These are phyloP conservation scores for Pyrrhosoma nymphula DNA, from an alignment of 2,888 invertebrate genomes.

Conservation along the genomic window DNA sequence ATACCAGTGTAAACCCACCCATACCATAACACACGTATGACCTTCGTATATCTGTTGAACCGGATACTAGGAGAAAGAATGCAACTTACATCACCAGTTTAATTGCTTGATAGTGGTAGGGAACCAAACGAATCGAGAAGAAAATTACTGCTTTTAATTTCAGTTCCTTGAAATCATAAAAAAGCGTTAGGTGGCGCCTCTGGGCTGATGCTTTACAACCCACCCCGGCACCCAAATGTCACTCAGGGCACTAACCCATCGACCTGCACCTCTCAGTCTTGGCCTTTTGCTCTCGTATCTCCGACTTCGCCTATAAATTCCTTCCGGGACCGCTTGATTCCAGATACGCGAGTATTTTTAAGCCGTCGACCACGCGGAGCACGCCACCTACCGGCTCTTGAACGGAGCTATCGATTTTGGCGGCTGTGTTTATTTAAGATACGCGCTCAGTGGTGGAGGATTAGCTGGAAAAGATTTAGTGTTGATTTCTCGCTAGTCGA, in stretches of 20 bases:
- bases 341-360: constrained; percentile 55
- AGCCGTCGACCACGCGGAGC: not conserved
- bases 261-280: not conserved
- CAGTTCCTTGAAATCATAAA: not conserved
- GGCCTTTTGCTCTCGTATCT: not conserved
- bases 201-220: not conserved
- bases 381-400: constrained; percentile 16
- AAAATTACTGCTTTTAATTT: not conserved
- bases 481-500: not conserved
- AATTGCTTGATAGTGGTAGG: too few relatives aligned
- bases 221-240: not conserved
- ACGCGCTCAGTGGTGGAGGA: not conserved
- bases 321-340: constrained; percentile 46
- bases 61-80: too few relatives aligned
- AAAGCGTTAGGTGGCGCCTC: too few relatives aligned
- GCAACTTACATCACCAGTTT: too few relatives aligned
- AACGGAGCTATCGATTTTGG: constrained; percentile 2
- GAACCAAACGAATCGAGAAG: not conserved
- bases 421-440: constrained; percentile 48
- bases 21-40: too few relatives aligned
- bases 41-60: too few relatives aligned
- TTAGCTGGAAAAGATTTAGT: not conserved
- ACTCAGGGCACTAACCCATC: not conserved
- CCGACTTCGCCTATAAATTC: constrained; percentile 33
- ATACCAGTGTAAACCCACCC: too few relatives aligned